Conservation (phyloP, 2,888 invertebrate genomes). For the Drosophila percnosoma region DNA sequence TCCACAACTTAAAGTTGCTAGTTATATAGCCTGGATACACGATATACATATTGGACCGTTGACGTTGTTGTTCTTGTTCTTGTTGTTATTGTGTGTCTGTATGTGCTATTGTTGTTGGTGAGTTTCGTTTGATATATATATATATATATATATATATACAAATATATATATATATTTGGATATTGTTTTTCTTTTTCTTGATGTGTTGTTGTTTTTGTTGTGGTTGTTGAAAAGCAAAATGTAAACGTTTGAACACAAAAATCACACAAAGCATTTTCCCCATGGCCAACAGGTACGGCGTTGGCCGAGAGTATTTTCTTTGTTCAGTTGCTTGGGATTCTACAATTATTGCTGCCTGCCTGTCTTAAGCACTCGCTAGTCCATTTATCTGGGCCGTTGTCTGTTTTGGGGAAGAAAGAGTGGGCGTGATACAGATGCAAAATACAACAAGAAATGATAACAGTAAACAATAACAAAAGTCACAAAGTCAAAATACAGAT, state of each 20-base stretch:
- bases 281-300: slow-evolving; percentile 50
- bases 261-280: slow-evolving; percentile 77
- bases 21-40: slow-evolving; percentile 47
- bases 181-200: slow-evolving; percentile 24
- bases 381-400: slow-evolving; percentile 85
- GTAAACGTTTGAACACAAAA: slow-evolving; percentile 77
- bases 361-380: slow-evolving; percentile 60
- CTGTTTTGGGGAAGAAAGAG: slow-evolving; percentile 70
- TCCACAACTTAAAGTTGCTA: slow-evolving; percentile 76
- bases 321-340: slow-evolving; percentile 79
- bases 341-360: slow-evolving; percentile 55
- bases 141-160: not conserved
- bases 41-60: slow-evolving; percentile 40
- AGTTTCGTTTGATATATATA: slow-evolving; percentile 17
- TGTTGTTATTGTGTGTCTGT: slow-evolving; percentile 9
- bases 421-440: slow-evolving; percentile 64
- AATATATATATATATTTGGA: slow-evolving; percentile 18
- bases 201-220: slow-evolving; percentile 21
- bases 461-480: slow-evolving; percentile 51
- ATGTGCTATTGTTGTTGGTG: slow-evolving; percentile 43
- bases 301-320: slow-evolving; percentile 62
- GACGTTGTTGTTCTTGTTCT: slow-evolving; percentile 5
- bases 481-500: slow-evolving; percentile 55
- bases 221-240: slow-evolving; percentile 68
- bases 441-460: slow-evolving; percentile 62